Percentiles rank a stretch among this genome's conserved stretches.
phyloP scores from a whole-genome alignment of 2,797 vertebrate species.

The Pempheris klunzingeri region DNA sequence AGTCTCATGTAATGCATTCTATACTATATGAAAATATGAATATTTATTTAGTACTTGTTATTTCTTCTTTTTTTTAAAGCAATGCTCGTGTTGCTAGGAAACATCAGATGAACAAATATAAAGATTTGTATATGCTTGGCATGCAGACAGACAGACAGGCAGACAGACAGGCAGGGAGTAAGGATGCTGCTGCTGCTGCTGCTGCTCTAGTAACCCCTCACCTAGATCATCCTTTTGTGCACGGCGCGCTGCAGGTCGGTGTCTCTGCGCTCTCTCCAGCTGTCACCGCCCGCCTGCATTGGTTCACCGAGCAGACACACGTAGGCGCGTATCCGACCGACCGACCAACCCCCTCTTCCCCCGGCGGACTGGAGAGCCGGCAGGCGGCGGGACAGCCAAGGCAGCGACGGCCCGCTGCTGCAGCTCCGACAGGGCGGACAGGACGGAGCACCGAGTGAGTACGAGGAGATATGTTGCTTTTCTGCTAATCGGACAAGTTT shows the following conservation, averaged over 20 bases:
- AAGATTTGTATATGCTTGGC: neutral
- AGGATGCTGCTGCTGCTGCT: constrained; percentile 34
- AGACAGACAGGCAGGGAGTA: constrained; percentile 12
- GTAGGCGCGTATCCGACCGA: constrained; percentile 71
- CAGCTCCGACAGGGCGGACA: constrained; percentile 42
- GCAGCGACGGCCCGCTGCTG: constrained; percentile 47
- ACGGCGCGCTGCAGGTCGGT: constrained; percentile 49
- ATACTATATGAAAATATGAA: no score
- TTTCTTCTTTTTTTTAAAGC: neutral
- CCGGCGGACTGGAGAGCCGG: constrained; percentile 67
- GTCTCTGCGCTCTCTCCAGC: constrained; percentile 73
- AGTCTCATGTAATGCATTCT: neutral
- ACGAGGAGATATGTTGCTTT: neutral
- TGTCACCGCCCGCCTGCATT: constrained; percentile 80
- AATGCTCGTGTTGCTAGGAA: constrained; percentile 15
- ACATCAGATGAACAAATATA: neutral
- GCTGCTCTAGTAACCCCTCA: constrained; percentile 76
- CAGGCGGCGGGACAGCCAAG: constrained; percentile 67
- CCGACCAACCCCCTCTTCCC: constrained; percentile 65
- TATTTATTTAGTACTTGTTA: neutral
- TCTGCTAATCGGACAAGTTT: fast-evolving
- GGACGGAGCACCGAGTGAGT: constrained; percentile 53
- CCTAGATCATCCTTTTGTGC: constrained; percentile 74
- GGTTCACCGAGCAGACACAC: constrained; percentile 74
- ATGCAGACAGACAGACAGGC: constrained; percentile 9